These are phyloP conservation scores for Pseudocheirus occidentalis DNA, from an alignment of 2,797 vertebrate species.

Conservation along the genomic window DNA sequence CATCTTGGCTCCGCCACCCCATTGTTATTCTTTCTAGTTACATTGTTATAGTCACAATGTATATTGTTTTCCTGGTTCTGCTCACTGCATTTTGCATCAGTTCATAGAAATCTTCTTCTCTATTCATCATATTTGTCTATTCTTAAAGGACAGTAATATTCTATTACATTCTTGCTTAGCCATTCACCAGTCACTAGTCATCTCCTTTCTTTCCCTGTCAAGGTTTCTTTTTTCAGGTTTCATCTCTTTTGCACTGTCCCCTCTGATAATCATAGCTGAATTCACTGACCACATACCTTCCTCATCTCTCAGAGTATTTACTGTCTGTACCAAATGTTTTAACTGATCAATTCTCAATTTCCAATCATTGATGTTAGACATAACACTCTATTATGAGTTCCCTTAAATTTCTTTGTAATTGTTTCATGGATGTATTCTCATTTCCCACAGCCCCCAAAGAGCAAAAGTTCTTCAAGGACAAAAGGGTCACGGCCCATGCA, in stretches of 20 bases:
- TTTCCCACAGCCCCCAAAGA: too few relatives aligned
- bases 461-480: too few relatives aligned
- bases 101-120: neutral
- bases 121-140: neutral
- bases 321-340: neutral
- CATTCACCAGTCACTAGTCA: neutral
- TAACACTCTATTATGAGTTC: neutral
- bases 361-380: neutral
- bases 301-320: neutral
- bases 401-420: neutral
- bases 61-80: neutral
- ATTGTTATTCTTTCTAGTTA: too few relatives aligned
- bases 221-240: neutral
- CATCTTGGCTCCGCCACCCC: too few relatives aligned
- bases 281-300: neutral
- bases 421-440: too few relatives aligned
- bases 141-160: neutral
- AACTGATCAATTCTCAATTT: neutral
- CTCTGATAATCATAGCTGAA: neutral
- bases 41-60: too few relatives aligned
- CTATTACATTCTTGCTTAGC: neutral
- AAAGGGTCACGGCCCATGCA: too few relatives aligned
- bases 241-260: neutral
- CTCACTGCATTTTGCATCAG: neutral
- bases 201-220: neutral